Percentiles rank a stretch among this genome's conserved stretches.
phyloP scores from a whole-genome alignment of 1,140 invertebrate species.

The Cherax quadricarinatus region DNA sequence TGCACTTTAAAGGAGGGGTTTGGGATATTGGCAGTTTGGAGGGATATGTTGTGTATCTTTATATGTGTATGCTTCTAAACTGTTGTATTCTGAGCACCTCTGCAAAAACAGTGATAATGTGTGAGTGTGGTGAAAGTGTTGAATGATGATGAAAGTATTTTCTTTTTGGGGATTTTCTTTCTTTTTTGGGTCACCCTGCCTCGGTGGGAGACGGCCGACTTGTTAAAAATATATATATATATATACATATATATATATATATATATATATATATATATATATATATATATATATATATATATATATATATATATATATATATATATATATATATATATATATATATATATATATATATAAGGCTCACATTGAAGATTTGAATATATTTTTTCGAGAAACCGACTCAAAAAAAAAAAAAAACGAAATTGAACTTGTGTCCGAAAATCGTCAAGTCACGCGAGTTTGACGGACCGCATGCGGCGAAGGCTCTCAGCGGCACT shows the following conservation, averaged over 20 bases:
- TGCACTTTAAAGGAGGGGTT: too few species aligned
- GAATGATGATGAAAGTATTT: too few species aligned
- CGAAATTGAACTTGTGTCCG: not conserved
- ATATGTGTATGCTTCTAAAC: too few species aligned
- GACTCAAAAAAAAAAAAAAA: not conserved
- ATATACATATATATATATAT: slow-evolving; percentile 22
- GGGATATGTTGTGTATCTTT: too few species aligned
- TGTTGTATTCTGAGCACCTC: too few species aligned
- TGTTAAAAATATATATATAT: too few species aligned
- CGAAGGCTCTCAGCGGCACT: slow-evolving; percentile 39
- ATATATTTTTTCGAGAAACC: not conserved
- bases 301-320: slow-evolving; percentile 42
- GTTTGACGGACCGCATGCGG: slow-evolving; percentile 29
- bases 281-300: slow-evolving; percentile 18
- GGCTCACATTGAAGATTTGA: not conserved
- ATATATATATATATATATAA: slow-evolving; percentile 15
- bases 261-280: slow-evolving; percentile 28
- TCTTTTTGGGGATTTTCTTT: too few species aligned
- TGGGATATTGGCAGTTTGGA: too few species aligned
- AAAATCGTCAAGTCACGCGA: slow-evolving; percentile 20
- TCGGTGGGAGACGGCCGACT: too few species aligned
- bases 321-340: slow-evolving; percentile 32
- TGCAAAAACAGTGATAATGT: too few species aligned
- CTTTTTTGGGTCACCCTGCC: too few species aligned
- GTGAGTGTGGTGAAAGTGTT: too few species aligned